Base-by-base conservation (phyloP, 2,797 vertebrate genomes). In the Echeneis naucrates region DNA sequence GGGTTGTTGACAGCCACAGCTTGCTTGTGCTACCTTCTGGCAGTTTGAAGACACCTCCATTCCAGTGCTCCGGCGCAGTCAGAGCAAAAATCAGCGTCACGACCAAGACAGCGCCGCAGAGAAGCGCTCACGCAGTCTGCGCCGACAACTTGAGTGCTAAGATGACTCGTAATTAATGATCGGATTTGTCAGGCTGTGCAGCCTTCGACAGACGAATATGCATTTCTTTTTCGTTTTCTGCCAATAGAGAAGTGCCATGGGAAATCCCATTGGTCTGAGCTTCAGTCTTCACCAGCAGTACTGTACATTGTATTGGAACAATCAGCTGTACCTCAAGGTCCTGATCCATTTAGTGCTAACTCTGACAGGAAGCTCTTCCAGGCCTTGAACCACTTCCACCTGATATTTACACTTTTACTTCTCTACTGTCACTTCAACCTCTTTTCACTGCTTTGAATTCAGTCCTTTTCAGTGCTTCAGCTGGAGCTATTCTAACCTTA, bases 31-130 rank as follows among this genome's bases (percentile, higher is more conserved):
- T 62, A 23, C 47, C 51, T 55, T 33, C 19, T 56, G 24, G 50
- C 40, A 35, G 47, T 58, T 37, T 37, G 27, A 66, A 11, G 7
- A 40, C 23, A 40, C 37, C 21, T 69, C 6, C 8, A 27, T 48
- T 47, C 37, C 65, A 52, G 38, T 14, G 0, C 30, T 58, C 13
- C 37, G 30, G 8, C 45, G n/a, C n/a, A n/a, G n/a, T 40, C n/a
- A 13, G 33, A 69, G 48, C 26, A 51, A 26, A 51, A 51, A 8
- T 55, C 3, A 26, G 10, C 32, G 11, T 26, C 14, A 21, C 26
- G 24, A 30, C 48, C 32, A 35, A 51, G 55, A 74, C 30, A 52
- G 21, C 53, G 12, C 12, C 12, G 24, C n/a, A 37, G 38, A 58
- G 58, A 44, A 63, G 61, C 7, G 47, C 21, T 48, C 21, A 24